Percentiles rank a stretch among this genome's conserved stretches.
phyloP scores from a whole-genome alignment of 2,888 invertebrate species.

The Antheraea assamensis region DNA sequence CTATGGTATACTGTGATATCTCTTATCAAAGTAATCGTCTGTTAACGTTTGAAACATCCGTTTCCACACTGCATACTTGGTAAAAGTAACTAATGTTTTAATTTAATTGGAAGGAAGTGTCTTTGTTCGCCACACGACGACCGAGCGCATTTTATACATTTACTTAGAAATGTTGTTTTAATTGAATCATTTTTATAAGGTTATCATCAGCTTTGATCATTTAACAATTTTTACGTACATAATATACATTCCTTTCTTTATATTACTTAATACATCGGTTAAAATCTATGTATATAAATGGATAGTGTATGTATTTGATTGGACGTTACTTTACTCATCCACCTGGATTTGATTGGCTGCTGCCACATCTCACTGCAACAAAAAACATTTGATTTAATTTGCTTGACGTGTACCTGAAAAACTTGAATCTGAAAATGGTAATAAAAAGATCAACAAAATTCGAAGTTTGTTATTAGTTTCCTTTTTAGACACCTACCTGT shows the following conservation, averaged over 20 bases:
- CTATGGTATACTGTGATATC: neutral
- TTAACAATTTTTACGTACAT: conserved; percentile 2
- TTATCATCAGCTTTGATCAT: neutral
- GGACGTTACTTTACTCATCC: no score
- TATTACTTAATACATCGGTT: neutral
- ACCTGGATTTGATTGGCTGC: no score
- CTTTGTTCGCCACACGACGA: neutral
- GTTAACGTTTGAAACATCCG: neutral
- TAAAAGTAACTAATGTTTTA: neutral
- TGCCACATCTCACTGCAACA: no score
- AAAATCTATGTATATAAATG: neutral
- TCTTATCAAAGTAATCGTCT: neutral
- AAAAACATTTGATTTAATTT: no score
- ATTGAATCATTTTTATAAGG: neutral
- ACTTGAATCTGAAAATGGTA: no score
- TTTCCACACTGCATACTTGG: conserved; percentile 7
- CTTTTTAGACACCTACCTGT: no score
- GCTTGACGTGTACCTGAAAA: no score
- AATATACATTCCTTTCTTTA: neutral
- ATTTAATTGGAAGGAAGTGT: conserved; percentile 15
- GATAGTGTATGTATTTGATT: neutral
- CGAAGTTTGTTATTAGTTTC: no score
- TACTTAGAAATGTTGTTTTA: neutral
- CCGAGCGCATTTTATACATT: neutral
- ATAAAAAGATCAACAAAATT: no score